phyloP scores from a whole-genome alignment of 2,113 vertebrate genomes.

The Donacobius atricapilla region DNA sequence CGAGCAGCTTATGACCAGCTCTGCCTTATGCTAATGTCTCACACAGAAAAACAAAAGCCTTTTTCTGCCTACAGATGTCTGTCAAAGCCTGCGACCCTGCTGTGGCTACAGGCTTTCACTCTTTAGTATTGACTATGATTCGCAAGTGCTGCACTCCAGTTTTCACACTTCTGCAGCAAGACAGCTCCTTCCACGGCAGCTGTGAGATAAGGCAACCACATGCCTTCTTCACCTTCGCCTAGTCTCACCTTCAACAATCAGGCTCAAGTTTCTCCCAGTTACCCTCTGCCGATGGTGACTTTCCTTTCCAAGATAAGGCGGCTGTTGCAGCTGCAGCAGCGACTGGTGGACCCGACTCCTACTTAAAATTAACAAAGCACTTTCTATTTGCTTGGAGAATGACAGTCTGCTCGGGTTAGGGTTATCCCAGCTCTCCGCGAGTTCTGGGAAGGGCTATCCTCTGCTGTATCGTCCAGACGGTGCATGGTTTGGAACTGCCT shows the following conservation, averaged over 20 bases:
- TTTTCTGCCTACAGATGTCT: neutral
- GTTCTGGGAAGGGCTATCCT: neutral
- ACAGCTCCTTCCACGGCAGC: neutral
- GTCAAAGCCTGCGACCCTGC: neutral
- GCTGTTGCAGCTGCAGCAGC: neutral
- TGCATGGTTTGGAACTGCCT: neutral
- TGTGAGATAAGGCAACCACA: neutral
- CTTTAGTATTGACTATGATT: accelerated
- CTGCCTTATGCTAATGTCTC: neutral
- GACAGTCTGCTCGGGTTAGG: neutral
- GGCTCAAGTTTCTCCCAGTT: neutral
- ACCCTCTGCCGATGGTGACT: neutral
- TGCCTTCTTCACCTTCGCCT: neutral
- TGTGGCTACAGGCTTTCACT: neutral
- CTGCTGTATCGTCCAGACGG: neutral
- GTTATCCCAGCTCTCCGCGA: neutral
- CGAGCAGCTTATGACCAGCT: neutral
- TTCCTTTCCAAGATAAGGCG: neutral
- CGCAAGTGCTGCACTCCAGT: neutral
- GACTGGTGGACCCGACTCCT: neutral
- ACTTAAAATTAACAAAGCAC: slow-evolving; percentile 2
- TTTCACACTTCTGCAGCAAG: neutral
- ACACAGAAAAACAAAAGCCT: neutral
- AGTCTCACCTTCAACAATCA: neutral
- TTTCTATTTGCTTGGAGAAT: neutral